Percentiles rank a stretch among this genome's conserved stretches.
Conservation (phyloP, 37 sponge, comb jelly and placozoan species). For the Beroe forskalii region DNA sequence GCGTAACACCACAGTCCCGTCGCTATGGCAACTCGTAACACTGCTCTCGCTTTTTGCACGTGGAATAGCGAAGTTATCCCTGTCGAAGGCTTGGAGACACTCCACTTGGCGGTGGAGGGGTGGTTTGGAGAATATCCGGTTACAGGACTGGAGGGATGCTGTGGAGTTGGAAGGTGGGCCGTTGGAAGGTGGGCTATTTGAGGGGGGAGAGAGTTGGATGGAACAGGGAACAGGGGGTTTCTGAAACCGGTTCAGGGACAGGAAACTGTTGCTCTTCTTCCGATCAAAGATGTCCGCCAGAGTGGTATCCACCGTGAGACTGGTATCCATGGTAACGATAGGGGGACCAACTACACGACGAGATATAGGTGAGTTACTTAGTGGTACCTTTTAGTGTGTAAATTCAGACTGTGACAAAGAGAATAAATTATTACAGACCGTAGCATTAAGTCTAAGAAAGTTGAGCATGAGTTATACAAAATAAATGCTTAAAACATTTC, state of each 20-base stretch:
- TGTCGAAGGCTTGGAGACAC: slow-evolving; percentile 11
- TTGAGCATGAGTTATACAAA: too few species aligned
- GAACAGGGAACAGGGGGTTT: neutral
- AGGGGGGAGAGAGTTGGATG: neutral
- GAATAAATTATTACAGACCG: too few species aligned
- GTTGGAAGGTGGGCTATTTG: too few species aligned
- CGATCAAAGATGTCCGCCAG: neutral
- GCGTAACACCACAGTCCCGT: neutral
- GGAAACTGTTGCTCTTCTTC: slow-evolving; percentile 39
- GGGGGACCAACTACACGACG: too few species aligned
- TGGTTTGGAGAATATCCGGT: slow-evolving; percentile 15
- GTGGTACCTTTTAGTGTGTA: too few species aligned
- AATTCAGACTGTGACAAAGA: too few species aligned
- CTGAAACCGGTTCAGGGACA: slow-evolving; percentile 1
- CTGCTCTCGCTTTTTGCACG: slow-evolving; percentile 17
- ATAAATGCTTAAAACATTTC: too few species aligned
- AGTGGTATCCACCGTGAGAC: neutral
- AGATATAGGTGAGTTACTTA: too few species aligned
- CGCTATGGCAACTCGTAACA: slow-evolving; percentile 10
- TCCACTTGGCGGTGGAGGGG: slow-evolving; percentile 2
- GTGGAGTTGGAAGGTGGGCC: too few species aligned
- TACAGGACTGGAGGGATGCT: neutral
- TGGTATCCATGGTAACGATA: too few species aligned
- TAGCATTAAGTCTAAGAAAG: too few species aligned
- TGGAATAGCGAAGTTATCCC: neutral